Base-by-base conservation (phyloP, 35 echinoderm and acorn worm genomes). In the Heliocidaris tuberculata region DNA sequence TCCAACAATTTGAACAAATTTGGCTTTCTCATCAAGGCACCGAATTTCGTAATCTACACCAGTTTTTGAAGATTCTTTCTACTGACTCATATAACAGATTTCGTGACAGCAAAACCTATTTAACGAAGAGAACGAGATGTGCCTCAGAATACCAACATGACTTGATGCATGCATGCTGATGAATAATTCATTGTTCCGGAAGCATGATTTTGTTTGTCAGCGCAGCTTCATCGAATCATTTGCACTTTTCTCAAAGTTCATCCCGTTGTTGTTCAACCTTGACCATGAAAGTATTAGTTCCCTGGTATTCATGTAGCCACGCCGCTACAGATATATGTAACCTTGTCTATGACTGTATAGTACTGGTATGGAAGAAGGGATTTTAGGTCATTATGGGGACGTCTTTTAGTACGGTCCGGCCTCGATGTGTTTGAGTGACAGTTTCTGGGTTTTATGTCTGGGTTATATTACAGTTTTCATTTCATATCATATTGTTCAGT, bases 231-330 rank as follows among this genome's bases (percentile, higher is more conserved):
- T 70, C 60, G 17, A 8, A 19, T 78, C 65, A 78, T 27, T 78
- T 78, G 65, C 65, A 78, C 65, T 78, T 56, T 78, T 78, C 21
- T 78, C 65, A 78, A 78, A 78, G 65, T 78, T 78, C 65, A 78
- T 19, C 6, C 17, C 65, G 21, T 27, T 78, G 65, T 78, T 78
- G 7, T n/a, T n/a, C 27, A 24, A 19, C 65, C 65, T 78, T 78
- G 65, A 78, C 21, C 65, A 78, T 78, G 65, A 78, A 42, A 42
- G 35, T 42, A 42, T 42, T 42, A 42, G 1, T 42, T 42, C 35
- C 35, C 35, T 42, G 0, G 35, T 42, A 42, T 42, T 42, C 35
- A 1, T 42, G 35, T 42, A 42, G 35, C 35, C 35, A 42, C 35
- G 35, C 3, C 35, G 3, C 35, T 42, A 42, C 35, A 42, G 35